Conservation (phyloP, 2,797 vertebrate species). For the Lindbergichthys nudifrons region DNA sequence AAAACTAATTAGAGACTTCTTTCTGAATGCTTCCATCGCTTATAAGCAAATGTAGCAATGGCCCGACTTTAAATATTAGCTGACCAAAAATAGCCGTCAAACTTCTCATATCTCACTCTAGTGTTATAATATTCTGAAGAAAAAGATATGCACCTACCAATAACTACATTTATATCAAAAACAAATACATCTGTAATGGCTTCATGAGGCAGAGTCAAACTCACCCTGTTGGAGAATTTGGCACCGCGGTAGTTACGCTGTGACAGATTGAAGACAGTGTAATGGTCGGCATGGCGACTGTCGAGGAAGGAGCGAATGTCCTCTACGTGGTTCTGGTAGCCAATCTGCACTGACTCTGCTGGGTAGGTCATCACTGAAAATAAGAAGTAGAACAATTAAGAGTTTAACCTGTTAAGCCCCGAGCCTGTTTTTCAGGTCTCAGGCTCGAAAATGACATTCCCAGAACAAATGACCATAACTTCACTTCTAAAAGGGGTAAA, state of each 20-base stretch:
- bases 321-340: slow-evolving; percentile 97
- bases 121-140: slow-evolving; percentile 3
- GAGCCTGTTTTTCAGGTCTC: too few species aligned
- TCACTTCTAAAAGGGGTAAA: too few species aligned
- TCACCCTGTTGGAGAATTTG: slow-evolving; percentile 98
- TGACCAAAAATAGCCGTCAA: slow-evolving; percentile 14
- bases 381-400: too few species aligned
- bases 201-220: slow-evolving; percentile 36
- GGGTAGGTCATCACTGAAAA: slow-evolving; percentile 96
- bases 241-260: slow-evolving; percentile 97
- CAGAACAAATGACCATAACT: too few species aligned
- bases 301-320: slow-evolving; percentile 97
- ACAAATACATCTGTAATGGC: background rate
- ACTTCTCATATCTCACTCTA: background rate
- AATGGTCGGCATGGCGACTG: slow-evolving; percentile 96
- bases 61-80: background rate
- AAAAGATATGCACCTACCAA: slow-evolving; percentile 5
- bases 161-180: background rate
- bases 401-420: background rate
- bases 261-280: slow-evolving; percentile 98
- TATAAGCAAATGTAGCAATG: background rate
- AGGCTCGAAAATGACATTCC: too few species aligned
- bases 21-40: slow-evolving; percentile 3
- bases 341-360: slow-evolving; percentile 93
- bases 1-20: slow-evolving; percentile 23